Evolutionary conservation across 2,888 invertebrate genomes (phyloP).

Genomic region (Pandemis cinnamomeana): DNA sequence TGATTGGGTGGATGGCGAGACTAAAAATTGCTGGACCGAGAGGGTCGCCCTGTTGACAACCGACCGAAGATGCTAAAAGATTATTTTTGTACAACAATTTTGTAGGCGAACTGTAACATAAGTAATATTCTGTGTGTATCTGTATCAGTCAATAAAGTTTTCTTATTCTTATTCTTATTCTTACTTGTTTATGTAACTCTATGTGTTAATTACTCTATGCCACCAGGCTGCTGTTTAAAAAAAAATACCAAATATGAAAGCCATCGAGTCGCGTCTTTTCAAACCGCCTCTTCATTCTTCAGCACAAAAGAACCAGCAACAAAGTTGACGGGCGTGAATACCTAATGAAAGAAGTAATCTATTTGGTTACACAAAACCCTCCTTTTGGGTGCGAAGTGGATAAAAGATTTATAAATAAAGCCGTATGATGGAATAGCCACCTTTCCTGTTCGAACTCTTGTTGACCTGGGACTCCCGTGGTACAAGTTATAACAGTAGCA

Average conservation of each 20-base stretch:
- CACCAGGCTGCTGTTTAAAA: too few relatives aligned
- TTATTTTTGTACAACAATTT: too few relatives aligned
- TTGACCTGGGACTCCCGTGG: conserved; percentile 18
- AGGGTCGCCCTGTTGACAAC: too few relatives aligned
- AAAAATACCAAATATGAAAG: background rate
- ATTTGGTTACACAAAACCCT: conserved; percentile 30
- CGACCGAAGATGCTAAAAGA: too few relatives aligned
- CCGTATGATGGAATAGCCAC: conserved; percentile 37
- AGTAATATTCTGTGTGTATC: too few relatives aligned
- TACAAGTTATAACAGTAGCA: background rate
- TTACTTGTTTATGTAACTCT: too few relatives aligned
- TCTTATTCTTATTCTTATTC: too few relatives aligned
- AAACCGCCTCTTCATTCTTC: background rate
- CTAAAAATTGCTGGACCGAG: too few relatives aligned
- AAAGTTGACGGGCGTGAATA: conserved; percentile 1
- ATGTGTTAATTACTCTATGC: too few relatives aligned
- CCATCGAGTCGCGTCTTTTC: background rate
- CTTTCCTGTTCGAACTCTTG: conserved; percentile 30
- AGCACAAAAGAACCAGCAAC: background rate
- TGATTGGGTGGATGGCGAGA: too few relatives aligned
- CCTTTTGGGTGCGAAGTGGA: conserved; percentile 31
- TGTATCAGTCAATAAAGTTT: too few relatives aligned
- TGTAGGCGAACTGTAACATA: too few relatives aligned
- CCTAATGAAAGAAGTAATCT: conserved; percentile 31
- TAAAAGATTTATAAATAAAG: conserved; percentile 39